Base-by-base conservation (phyloP, 2,888 invertebrate genomes). In the Dicyrtomina minuta region DNA sequence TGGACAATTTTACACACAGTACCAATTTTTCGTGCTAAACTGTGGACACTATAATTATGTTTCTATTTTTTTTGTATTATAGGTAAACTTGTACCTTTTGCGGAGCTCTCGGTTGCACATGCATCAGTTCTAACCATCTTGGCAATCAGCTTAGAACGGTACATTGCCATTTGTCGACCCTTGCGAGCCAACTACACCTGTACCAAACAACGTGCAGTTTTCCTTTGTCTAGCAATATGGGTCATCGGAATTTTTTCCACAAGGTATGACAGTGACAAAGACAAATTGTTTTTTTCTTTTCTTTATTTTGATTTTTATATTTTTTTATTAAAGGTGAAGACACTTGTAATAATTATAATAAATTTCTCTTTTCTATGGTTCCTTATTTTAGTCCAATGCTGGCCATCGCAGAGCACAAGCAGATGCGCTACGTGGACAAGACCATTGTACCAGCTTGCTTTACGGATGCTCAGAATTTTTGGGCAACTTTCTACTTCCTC, bases 41-140 rank as follows among this genome's bases (percentile, higher is more conserved):
- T 33, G 33, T 33, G 4, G 33, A 33, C 33, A n/a, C n/a, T n/a
- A n/a, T n/a, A n/a, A n/a, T n/a, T n/a, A n/a, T n/a, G n/a, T n/a
- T n/a, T n/a, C n/a, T n/a, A n/a, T n/a, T n/a, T n/a, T n/a, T n/a
- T n/a, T n/a, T n/a, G n/a, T n/a, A n/a, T n/a, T 65, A n/a, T 86
- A 95, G 96, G 95, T 84, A 91, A 93, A 81, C 89, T 92, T 24
- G 93, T 95, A 4, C 94, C 95, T 0, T 94, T 94, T 81, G 89
- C 95, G 72, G 95, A 96, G 83, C 84, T 94, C 80, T 91, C 93
- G 0, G 93, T 95, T 24, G 93, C 93, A 2, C 93, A 94, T 81
- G 93, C 94, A 27, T 94, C 94, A 44, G 93, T 94, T 2, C 85
- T 96, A 66, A 96, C 95, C 44, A 95, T 96, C 79, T 83, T 96